A percentile compares a stretch with the other conserved stretches of the same genome.
Evolutionary conservation across 2,113 vertebrate species (phyloP).

Genomic region (Butorides virescens): DNA sequence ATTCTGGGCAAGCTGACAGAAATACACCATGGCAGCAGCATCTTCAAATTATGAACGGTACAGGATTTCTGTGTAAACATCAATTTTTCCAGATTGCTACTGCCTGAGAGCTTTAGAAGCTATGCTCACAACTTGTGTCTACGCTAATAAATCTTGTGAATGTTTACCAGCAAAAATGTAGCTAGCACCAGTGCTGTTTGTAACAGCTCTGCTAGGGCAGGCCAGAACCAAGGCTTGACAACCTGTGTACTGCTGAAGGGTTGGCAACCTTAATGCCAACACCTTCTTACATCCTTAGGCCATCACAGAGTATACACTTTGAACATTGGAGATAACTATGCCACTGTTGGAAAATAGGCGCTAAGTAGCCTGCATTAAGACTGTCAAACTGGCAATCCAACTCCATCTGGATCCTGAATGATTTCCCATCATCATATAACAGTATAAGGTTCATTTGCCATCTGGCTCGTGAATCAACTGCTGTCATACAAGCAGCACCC

Average conservation of each 20-base stretch:
- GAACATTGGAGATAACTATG: not conserved
- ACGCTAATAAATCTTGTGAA: constrained; percentile 24
- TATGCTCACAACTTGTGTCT: not conserved
- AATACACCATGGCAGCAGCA: constrained; percentile 55
- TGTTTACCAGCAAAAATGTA: constrained; percentile 27
- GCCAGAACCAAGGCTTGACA: not conserved
- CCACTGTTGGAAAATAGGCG: constrained; percentile 11
- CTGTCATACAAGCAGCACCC: constrained; percentile 46
- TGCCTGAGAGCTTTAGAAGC: constrained; percentile 60
- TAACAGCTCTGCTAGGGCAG: not conserved
- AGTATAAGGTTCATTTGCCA: constrained; percentile 63
- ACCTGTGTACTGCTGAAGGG: not conserved
- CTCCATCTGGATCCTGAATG: constrained; percentile 60
- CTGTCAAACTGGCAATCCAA: constrained; percentile 58
- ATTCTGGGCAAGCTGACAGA: constrained; percentile 64
- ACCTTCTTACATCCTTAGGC: not conserved
- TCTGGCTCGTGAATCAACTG: constrained; percentile 54
- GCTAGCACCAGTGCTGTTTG: not conserved
- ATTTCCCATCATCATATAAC: constrained; percentile 54
- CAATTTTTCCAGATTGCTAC: constrained; percentile 71
- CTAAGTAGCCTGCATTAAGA: constrained; percentile 43
- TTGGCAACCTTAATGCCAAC: not conserved
- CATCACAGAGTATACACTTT: not conserved
- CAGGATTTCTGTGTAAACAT: constrained; percentile 65
- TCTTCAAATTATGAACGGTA: constrained; percentile 44